phyloP scores from a whole-genome alignment of 2,797 vertebrate genomes.

The Pseudopleuronectes americanus region DNA sequence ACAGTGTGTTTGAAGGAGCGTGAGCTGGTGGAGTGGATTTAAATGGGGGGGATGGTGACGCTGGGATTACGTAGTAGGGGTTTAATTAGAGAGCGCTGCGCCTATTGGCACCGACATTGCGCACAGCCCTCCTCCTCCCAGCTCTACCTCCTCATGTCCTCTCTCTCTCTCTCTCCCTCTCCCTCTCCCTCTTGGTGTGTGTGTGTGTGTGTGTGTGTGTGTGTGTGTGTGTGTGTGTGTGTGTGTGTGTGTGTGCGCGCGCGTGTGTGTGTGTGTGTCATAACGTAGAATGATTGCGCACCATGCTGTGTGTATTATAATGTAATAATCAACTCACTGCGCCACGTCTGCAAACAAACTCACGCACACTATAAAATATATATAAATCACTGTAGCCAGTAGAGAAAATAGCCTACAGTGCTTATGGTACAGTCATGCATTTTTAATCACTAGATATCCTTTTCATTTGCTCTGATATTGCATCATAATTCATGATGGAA shows the following conservation, averaged over 20 bases:
- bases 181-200: too few relatives aligned
- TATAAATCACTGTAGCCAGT: not conserved
- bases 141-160: constrained; percentile 14
- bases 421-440: not conserved
- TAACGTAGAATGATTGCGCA: constrained; percentile 26
- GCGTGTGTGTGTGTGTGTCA: constrained; percentile 12
- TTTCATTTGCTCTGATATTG: not conserved
- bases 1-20: constrained; percentile 49
- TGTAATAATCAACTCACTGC: constrained; percentile 8
- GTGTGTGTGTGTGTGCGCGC: not conserved
- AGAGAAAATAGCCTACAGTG: not conserved
- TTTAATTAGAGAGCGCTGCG: constrained; percentile 82
- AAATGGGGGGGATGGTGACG: constrained; percentile 78
- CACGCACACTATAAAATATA: not conserved
- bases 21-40: constrained; percentile 77
- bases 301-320: constrained; percentile 22
- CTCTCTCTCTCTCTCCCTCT: too few relatives aligned
- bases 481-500: not conserved
- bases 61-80: constrained; percentile 81
- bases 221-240: not conserved
- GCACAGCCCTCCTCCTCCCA: constrained; percentile 59
- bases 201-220: too few relatives aligned
- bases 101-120: constrained; percentile 75
- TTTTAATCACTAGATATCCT: not conserved
- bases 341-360: constrained; percentile 9